Conservation (phyloP, 2,113 vertebrate species). For the Stigmatopora nigra region DNA sequence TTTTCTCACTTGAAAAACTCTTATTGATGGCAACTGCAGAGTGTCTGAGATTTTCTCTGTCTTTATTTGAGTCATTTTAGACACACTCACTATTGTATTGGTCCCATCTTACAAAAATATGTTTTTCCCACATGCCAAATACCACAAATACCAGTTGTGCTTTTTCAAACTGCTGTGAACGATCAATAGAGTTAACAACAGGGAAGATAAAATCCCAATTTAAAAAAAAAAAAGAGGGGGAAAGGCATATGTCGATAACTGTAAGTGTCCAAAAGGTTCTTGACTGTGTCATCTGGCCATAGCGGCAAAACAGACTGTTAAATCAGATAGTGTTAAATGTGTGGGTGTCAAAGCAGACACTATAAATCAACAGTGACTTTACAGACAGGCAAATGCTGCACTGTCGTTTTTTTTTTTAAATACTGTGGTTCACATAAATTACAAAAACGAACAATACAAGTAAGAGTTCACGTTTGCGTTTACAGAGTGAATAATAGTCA, state of each 20-base stretch:
- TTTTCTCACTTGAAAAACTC: constrained; percentile 53
- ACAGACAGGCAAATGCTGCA: not conserved
- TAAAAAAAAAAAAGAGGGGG: constrained; percentile 11
- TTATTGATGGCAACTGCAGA: constrained; percentile 64
- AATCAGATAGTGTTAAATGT: constrained; percentile 6
- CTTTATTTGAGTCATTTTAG: constrained; percentile 28
- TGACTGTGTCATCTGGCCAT: not conserved
- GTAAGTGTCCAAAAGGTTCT: not conserved
- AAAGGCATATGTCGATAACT: not conserved
- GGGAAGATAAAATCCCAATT: constrained; percentile 6
- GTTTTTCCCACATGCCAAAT: constrained; percentile 51
- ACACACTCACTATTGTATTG: constrained; percentile 55
- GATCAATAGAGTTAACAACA: constrained; percentile 28
- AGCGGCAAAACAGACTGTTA: not conserved
- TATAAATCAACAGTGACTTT: not conserved
- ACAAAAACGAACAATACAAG: not conserved
- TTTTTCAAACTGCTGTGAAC: constrained; percentile 39
- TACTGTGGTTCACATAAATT: not conserved
- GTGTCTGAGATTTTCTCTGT: constrained; percentile 51
- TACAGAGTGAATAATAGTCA: not conserved
- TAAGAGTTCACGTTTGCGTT: not conserved
- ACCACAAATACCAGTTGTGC: constrained; percentile 53
- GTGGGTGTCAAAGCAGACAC: constrained; percentile 2
- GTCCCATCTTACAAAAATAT: constrained; percentile 53
- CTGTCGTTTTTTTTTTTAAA: not conserved